A percentile compares a stretch with the other conserved stretches of the same genome.
phyloP scores from a whole-genome alignment of 2,888 invertebrate species.

The Tigriopus californicus region DNA sequence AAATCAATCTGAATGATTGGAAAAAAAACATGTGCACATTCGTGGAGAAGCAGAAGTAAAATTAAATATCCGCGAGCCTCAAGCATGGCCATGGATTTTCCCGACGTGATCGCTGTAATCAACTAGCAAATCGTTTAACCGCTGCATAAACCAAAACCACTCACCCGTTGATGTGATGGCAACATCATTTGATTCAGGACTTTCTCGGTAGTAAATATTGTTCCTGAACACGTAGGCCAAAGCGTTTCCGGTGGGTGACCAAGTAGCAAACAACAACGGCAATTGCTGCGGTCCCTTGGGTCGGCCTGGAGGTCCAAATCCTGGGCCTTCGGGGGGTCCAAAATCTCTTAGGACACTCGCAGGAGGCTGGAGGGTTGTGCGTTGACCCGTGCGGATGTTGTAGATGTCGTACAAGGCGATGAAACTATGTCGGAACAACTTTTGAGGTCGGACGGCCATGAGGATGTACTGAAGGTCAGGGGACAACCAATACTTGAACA shows the following conservation, averaged over 20 bases:
- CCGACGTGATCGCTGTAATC: too few species aligned
- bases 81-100: too few species aligned
- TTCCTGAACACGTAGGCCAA: conserved; percentile 50
- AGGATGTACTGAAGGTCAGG: conserved; percentile 43
- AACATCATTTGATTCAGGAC: not conserved
- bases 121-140: too few species aligned
- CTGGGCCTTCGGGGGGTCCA: not conserved
- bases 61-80: too few species aligned
- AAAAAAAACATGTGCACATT: too few species aligned
- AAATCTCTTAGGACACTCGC: not conserved
- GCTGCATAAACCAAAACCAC: too few species aligned
- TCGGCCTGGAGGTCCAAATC: not conserved
- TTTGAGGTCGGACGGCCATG: conserved; percentile 41
- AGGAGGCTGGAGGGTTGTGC: not conserved
- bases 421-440: conserved; percentile 59
- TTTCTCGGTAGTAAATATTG: conserved; percentile 50
- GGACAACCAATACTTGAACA: conserved; percentile 31
- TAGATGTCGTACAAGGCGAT: conserved; percentile 47
- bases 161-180: conserved; percentile 30
- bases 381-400: conserved; percentile 4
- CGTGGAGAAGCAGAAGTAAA: too few species aligned
- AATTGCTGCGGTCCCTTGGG: not conserved
- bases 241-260: conserved; percentile 53
- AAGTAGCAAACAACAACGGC: conserved; percentile 25
- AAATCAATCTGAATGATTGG: too few species aligned